Base-by-base conservation (phyloP, 2,113 vertebrate species). In the Indicator indicator region DNA sequence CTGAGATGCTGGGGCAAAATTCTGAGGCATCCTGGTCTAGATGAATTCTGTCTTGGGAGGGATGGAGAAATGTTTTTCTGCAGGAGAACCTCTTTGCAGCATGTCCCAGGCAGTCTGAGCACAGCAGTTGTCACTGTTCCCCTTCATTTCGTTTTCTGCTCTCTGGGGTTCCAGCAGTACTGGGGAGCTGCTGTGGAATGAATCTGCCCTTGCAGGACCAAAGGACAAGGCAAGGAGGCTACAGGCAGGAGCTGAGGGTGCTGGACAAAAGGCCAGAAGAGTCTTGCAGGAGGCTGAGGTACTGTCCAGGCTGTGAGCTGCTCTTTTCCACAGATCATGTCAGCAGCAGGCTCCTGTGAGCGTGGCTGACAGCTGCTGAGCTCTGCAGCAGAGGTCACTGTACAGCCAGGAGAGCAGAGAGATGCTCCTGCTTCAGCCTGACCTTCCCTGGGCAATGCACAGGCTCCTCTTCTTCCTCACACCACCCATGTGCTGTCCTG, bases 341-440 rank as follows among this genome's bases (percentile, higher is more conserved):
- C 56, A 26, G 83, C 59, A 6, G 36, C 26, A 62, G 24, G 63
- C 11, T 16, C 10, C 33, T 30, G 33, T 3, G 2, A 12, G 23
- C 16, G 5, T 16, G 1, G 62, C 88, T 70, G 77, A 79, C 27
- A 40, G 85, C 83, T 72, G 91, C 89, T 4, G 27, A 1, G 86
- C 56, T 94, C 92, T 65, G 76, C 92, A 83, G 86, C 89, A 80
- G 95, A 83, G 94, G 76, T 92, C 89, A 73, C 80, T 68, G 83
- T 71, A 18, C 89, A 64, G 93, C 86, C 79, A 33, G 83, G n/a
- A 78, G 9, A 63, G 28, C 58, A 16, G 73, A 24, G 1, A 5
- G 7, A 6, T 8, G 32, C 63, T 64, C 21, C 26, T 2, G 59
- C 62, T n/a, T 4, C 73, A 42, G 4, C 50, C 24, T 36, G 30